Percentiles rank a stretch among this genome's conserved stretches.
phyloP scores from a whole-genome alignment of 2,113 vertebrate species.

The Gambusia holbrooki region DNA sequence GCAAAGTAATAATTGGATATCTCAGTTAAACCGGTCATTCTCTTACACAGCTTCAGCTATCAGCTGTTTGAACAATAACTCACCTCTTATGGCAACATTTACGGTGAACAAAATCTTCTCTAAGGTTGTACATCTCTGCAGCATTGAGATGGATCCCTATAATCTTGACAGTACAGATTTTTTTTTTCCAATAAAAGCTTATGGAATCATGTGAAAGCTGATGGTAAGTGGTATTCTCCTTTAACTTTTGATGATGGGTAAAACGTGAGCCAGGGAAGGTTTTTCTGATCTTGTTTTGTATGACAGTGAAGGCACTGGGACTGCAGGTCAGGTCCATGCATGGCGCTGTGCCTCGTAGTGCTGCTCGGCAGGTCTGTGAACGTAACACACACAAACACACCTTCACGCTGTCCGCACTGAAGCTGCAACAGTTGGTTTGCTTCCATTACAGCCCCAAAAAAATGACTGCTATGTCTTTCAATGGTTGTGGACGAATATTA shows the following conservation, averaged over 20 bases:
- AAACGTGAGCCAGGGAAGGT: conserved; percentile 43
- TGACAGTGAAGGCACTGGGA: conserved; percentile 64
- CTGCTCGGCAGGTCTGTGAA: conserved; percentile 61
- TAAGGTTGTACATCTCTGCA: conserved; percentile 23
- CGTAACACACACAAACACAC: conserved; percentile 50
- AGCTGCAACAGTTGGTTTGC: background rate
- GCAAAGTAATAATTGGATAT: conserved; percentile 24
- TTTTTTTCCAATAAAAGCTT: conserved; percentile 1
- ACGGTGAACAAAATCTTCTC: conserved; percentile 24
- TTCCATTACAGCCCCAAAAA: background rate
- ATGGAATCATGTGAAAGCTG: conserved; percentile 34
- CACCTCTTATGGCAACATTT: conserved; percentile 36
- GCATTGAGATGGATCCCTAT: background rate
- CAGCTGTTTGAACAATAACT: conserved; percentile 28
- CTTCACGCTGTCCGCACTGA: background rate
- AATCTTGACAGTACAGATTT: conserved; percentile 37
- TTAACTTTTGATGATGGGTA: conserved; percentile 42
- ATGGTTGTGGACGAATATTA: background rate
- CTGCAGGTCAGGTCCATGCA: conserved; percentile 81
- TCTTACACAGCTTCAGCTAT: conserved; percentile 27
- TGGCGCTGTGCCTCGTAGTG: conserved; percentile 76
- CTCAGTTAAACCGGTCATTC: conserved; percentile 30
- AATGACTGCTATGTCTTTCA: background rate
- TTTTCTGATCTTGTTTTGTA: conserved; percentile 39
- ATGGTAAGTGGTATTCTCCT: conserved; percentile 67